These are phyloP conservation scores for Nesometra sesokonis DNA, from an alignment of 35 echinoderm and acorn worm species.

Conservation along the genomic window DNA sequence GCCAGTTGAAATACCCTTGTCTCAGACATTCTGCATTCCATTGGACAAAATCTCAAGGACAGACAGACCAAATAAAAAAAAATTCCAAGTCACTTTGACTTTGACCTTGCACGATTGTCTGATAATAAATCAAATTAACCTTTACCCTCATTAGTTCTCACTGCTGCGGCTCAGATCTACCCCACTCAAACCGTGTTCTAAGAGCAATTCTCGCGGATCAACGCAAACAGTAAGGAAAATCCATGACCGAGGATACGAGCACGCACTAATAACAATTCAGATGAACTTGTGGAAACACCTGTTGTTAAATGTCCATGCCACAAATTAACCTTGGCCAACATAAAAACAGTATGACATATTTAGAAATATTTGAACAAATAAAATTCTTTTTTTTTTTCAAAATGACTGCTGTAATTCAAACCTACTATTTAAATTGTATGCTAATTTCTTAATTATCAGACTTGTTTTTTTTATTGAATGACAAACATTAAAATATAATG, in stretches of 20 bases:
- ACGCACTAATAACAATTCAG: not conserved
- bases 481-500: too few species aligned
- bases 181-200: not conserved
- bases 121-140: not conserved
- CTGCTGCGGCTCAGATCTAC: not conserved
- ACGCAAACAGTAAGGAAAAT: not conserved
- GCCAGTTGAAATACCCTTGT: not conserved
- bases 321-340: not conserved
- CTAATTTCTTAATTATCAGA: too few species aligned
- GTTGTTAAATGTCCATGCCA: not conserved
- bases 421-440: too few species aligned
- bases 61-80: not conserved
- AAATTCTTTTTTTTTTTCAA: too few species aligned
- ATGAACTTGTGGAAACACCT: not conserved
- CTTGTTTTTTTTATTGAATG: too few species aligned
- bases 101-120: not conserved
- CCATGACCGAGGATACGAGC: not conserved
- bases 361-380: too few species aligned
- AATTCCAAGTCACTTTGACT: not conserved
- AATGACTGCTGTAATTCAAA: too few species aligned
- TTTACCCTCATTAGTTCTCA: not conserved
- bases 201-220: not conserved
- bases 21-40: not conserved
- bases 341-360: not conserved
- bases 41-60: not conserved